phyloP scores from a whole-genome alignment of 2,113 vertebrate species.

The Hydrolagus affinis region DNA sequence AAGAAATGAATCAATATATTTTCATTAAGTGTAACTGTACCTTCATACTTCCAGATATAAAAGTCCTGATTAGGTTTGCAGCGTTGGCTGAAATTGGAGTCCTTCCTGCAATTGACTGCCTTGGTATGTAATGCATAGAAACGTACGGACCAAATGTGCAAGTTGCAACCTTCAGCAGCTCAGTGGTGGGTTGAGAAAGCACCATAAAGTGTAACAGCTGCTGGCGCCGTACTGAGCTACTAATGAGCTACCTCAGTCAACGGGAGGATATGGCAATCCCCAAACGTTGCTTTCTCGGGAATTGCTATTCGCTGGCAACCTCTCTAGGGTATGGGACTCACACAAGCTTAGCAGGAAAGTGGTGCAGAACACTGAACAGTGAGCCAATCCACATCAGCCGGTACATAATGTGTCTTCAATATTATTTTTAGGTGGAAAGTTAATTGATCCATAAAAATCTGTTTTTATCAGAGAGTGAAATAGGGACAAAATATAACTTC shows the following conservation, averaged over 20 bases:
- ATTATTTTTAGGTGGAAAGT: too few species aligned
- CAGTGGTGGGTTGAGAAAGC: too few species aligned
- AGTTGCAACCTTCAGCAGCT: not conserved
- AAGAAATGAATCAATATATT: not conserved
- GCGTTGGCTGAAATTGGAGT: not conserved
- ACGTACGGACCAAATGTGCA: not conserved
- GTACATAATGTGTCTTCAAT: too few species aligned
- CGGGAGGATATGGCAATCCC: constrained; percentile 24
- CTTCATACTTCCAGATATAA: not conserved
- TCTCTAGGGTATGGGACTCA: too few species aligned
- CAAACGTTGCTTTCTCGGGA: constrained; percentile 34
- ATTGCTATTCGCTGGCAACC: not conserved
- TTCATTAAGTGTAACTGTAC: not conserved
- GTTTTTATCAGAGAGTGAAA: too few species aligned
- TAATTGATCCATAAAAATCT: too few species aligned
- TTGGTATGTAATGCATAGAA: not conserved
- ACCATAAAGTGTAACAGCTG: not conserved
- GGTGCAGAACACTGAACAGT: too few species aligned
- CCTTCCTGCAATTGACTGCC: not conserved
- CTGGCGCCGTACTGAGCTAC: not conserved
- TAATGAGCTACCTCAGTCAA: too few species aligned
- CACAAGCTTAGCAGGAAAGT: too few species aligned
- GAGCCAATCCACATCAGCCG: too few species aligned
- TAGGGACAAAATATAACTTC: too few species aligned
- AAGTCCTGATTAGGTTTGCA: not conserved